Conservation (phyloP, 2,888 invertebrate genomes). For the Idaea biselata region DNA sequence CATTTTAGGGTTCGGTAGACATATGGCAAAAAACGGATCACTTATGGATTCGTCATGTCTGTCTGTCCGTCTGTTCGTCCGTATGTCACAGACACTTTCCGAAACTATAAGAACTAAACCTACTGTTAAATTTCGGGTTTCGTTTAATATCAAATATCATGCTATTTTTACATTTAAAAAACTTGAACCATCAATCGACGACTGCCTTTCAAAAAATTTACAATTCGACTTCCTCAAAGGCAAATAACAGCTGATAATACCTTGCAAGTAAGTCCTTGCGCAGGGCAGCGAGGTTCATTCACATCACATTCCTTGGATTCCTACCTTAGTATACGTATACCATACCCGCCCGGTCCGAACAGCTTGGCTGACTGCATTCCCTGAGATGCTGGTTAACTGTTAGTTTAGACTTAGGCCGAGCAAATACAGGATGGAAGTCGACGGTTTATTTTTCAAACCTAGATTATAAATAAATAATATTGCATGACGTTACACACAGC, state of each 20-base stretch:
- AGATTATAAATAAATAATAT: too few species aligned
- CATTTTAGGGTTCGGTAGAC: too few species aligned
- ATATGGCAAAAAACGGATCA: too few species aligned
- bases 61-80: too few species aligned
- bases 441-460: neutral
- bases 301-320: neutral
- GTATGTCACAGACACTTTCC: too few species aligned
- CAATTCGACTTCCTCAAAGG: neutral
- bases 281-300: neutral
- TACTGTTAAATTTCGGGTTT: too few species aligned
- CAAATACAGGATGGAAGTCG: neutral
- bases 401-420: neutral
- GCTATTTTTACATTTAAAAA: neutral
- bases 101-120: too few species aligned
- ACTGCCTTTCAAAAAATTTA: neutral
- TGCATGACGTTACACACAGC: too few species aligned
- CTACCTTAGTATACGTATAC: neutral
- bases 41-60: too few species aligned
- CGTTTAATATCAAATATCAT: too few species aligned
- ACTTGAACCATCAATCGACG: neutral
- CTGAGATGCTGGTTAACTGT: neutral
- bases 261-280: slow-evolving; percentile 1
- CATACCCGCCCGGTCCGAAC: neutral
- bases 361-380: neutral
- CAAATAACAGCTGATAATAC: neutral